Evolutionary conservation across 2,113 vertebrate genomes (phyloP).

Genomic region (Notothenia rossii): DNA sequence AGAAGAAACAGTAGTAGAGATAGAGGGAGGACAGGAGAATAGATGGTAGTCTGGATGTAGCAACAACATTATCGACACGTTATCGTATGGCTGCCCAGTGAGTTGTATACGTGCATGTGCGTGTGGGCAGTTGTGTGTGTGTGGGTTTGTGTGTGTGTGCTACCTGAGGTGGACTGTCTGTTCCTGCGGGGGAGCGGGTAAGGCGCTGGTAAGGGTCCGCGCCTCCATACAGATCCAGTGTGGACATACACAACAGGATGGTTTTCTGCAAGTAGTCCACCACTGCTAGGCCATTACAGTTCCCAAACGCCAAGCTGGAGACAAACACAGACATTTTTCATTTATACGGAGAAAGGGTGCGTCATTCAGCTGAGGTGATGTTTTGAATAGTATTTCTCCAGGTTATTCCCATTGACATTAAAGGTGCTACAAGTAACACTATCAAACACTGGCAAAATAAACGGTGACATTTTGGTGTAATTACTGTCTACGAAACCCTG

Average conservation of each 20-base stretch:
- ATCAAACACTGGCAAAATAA: slow-evolving; percentile 32
- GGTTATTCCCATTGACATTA: slow-evolving; percentile 20
- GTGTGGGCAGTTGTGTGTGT: slow-evolving; percentile 16
- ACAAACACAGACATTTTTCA: slow-evolving; percentile 5
- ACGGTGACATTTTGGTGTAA: slow-evolving; percentile 35
- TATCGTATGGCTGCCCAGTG: slow-evolving; percentile 7
- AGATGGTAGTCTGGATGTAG: slow-evolving; percentile 23
- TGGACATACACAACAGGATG: slow-evolving; percentile 93
- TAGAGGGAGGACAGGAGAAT: slow-evolving; percentile 16
- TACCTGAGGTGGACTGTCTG: slow-evolving; percentile 97
- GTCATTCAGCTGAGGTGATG: neutral
- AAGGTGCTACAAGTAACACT: slow-evolving; percentile 4
- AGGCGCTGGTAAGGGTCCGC: slow-evolving; percentile 95
- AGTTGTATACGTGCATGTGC: slow-evolving; percentile 6
- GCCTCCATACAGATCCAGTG: slow-evolving; percentile 91
- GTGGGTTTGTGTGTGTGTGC: slow-evolving; percentile 45
- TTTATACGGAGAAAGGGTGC: slow-evolving; percentile 10
- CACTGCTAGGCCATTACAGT: slow-evolving; percentile 93
- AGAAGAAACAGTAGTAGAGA: neutral
- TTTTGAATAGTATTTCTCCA: neutral
- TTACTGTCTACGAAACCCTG: slow-evolving; percentile 26
- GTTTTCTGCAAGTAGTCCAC: slow-evolving; percentile 98
- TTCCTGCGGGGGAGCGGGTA: slow-evolving; percentile 93
- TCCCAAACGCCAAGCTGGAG: slow-evolving; percentile 94
- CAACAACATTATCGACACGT: neutral